Percentiles rank a stretch among this genome's conserved stretches.
Conservation (phyloP, 2,888 invertebrate genomes). For the Noctua fimbriata region DNA sequence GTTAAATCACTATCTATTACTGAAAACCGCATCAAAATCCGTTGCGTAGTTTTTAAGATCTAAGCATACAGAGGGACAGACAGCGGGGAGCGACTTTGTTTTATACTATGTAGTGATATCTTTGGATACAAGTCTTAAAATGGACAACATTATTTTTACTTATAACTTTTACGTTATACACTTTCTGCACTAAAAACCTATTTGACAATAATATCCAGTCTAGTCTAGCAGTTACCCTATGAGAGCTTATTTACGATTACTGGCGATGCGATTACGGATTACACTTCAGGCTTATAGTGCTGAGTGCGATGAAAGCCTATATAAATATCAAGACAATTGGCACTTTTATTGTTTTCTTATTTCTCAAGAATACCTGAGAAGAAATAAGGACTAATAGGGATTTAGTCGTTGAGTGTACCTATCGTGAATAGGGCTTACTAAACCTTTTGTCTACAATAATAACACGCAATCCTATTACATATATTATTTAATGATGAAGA, state of each 20-base stretch:
- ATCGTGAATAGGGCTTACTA: slow-evolving; percentile 13
- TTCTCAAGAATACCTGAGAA: slow-evolving; percentile 1
- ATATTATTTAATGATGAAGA: slow-evolving; percentile 10
- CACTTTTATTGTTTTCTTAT: slow-evolving; percentile 18
- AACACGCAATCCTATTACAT: slow-evolving; percentile 21
- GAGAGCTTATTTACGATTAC: background rate
- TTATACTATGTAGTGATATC: too few relatives aligned
- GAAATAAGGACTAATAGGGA: background rate
- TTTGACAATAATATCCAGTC: too few relatives aligned
- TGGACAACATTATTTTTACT: too few relatives aligned
- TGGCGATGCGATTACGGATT: background rate
- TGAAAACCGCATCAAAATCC: too few relatives aligned
- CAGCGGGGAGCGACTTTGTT: too few relatives aligned
- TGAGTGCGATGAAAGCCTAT: background rate
- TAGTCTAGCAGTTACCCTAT: background rate
- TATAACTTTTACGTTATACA: too few relatives aligned
- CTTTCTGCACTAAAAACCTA: too few relatives aligned
- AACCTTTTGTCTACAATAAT: slow-evolving; percentile 26
- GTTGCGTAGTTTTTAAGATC: too few relatives aligned
- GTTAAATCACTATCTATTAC: too few relatives aligned
- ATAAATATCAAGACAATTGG: slow-evolving; percentile 30
- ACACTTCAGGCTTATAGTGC: slow-evolving; percentile 3
- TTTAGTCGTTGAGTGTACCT: slow-evolving; percentile 28
- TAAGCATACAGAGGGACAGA: too few relatives aligned
- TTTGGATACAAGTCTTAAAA: too few relatives aligned